A percentile compares a stretch with the other conserved stretches of the same genome.
phyloP scores from a whole-genome alignment of 23 tunicate species.

The Phallusia fumigata region DNA sequence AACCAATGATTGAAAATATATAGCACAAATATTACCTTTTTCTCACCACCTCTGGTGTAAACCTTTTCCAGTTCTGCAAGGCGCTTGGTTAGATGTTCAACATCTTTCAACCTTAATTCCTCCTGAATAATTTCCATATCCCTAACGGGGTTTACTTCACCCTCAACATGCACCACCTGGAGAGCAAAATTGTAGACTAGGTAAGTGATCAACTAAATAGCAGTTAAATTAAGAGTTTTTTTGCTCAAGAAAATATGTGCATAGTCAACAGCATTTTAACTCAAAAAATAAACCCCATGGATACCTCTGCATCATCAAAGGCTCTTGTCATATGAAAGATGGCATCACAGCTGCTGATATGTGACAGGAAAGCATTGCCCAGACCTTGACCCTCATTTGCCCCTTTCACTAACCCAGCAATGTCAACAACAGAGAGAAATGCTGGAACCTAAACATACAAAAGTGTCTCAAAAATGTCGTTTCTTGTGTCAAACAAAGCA shows the following conservation, averaged over 20 bases:
- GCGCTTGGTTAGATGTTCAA: constrained; percentile 81
- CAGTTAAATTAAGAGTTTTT: too few relatives aligned
- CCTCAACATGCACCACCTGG: constrained; percentile 97
- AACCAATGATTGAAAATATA: too few relatives aligned
- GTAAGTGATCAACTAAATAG: neutral
- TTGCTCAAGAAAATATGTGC: too few relatives aligned
- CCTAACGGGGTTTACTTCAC: constrained; percentile 95
- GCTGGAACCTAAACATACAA: constrained; percentile 82
- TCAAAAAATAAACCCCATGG: too few relatives aligned
- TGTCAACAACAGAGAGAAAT: constrained; percentile 90
- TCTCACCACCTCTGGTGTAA: constrained; percentile 83
- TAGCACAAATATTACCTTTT: constrained; percentile 45
- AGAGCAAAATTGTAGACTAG: neutral
- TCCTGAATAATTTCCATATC: constrained; percentile 95
- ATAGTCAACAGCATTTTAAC: too few relatives aligned
- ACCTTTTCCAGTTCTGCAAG: constrained; percentile 90
- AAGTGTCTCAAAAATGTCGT: neutral
- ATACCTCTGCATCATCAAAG: constrained; percentile 91
- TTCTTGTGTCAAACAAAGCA: neutral
- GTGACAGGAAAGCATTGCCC: constrained; percentile 98
- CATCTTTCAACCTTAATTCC: constrained; percentile 90
- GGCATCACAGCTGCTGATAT: constrained; percentile 97
- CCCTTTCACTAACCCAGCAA: constrained; percentile 98
- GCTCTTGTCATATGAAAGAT: constrained; percentile 97
- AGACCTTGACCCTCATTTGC: constrained; percentile 99